Conservation (phyloP, 53 echinoderm and acorn worm genomes). For the Glandiceps talaboti region DNA sequence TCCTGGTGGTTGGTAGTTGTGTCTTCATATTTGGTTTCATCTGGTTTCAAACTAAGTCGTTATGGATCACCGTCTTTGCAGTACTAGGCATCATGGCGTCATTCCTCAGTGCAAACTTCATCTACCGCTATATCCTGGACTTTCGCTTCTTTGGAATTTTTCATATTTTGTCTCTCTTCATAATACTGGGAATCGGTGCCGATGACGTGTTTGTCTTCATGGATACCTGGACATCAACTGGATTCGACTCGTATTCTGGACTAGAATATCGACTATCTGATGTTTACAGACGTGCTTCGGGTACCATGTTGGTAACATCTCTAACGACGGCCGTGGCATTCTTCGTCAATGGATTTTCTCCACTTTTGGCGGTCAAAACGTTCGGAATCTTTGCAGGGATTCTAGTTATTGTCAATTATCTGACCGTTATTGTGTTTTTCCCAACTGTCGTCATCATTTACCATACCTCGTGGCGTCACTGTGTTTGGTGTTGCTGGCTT, state of each 20-base stretch:
- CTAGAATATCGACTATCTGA: constrained; percentile 7
- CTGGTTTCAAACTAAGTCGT: constrained; percentile 1
- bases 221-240: constrained; percentile 4
- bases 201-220: constrained; percentile 13
- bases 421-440: constrained; percentile 1
- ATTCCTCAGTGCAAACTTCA: constrained; percentile 3
- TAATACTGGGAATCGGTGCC: constrained; percentile 9
- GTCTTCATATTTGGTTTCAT: constrained; percentile 5
- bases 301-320: constrained; percentile 2
- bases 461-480: not conserved
- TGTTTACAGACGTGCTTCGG: not conserved
- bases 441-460: constrained; percentile 6
- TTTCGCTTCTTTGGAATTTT: constrained; percentile 7
- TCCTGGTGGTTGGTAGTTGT: not conserved
- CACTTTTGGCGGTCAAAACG: not conserved
- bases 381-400: constrained; percentile 8
- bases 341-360: constrained; percentile 2
- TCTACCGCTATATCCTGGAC: constrained; percentile 4
- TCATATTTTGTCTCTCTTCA: constrained; percentile 5
- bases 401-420: constrained; percentile 3
- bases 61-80: constrained; percentile 2
- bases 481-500: constrained; percentile 1
- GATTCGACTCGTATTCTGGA: not conserved
- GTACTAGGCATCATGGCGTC: not conserved
- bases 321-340: constrained; percentile 7